These are phyloP conservation scores for Microcaecilia unicolor DNA, from an alignment of 2,797 vertebrate species.

Conservation along the genomic window DNA sequence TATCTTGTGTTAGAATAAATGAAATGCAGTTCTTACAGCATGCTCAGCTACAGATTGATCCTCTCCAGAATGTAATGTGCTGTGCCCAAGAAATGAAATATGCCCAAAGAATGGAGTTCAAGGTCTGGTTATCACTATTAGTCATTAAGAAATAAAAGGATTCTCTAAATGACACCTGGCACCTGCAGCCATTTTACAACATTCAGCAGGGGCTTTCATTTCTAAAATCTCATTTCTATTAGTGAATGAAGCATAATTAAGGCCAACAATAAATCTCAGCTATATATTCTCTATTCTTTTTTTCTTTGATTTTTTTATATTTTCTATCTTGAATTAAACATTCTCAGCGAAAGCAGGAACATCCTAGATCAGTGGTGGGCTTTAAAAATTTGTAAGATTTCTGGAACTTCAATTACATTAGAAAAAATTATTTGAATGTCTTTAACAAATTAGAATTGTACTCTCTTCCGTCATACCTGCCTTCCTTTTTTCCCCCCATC, in stretches of 20 bases:
- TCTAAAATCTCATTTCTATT: too few relatives aligned
- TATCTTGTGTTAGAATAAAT: slow-evolving; percentile 4
- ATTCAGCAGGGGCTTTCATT: slow-evolving; percentile 22
- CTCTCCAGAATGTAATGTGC: slow-evolving; percentile 36
- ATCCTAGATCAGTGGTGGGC: slow-evolving; percentile 10
- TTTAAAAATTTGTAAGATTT: too few relatives aligned
- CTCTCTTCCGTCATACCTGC: background rate
- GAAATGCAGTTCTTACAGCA: slow-evolving; percentile 21
- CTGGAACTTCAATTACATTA: too few relatives aligned
- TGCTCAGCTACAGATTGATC: slow-evolving; percentile 38
- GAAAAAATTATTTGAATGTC: background rate
- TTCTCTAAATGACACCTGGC: slow-evolving; percentile 46
- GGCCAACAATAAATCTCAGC: too few relatives aligned
- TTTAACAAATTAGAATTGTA: background rate
- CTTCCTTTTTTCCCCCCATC: too few relatives aligned
- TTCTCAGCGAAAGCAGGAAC: slow-evolving; percentile 1
- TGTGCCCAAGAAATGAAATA: slow-evolving; percentile 29
- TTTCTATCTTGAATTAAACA: too few relatives aligned
- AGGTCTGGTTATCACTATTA: slow-evolving; percentile 42
- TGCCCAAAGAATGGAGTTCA: slow-evolving; percentile 43
- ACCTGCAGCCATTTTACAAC: slow-evolving; percentile 45
- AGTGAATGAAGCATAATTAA: too few relatives aligned
- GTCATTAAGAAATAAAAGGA: slow-evolving; percentile 45
- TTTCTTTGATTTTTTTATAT: too few relatives aligned
- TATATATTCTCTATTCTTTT: too few relatives aligned